Evolutionary conservation across 2,888 invertebrate species (phyloP), one percentile per base, ranked within the genome.

Genomic region (Euplexia lucipara): DNA sequence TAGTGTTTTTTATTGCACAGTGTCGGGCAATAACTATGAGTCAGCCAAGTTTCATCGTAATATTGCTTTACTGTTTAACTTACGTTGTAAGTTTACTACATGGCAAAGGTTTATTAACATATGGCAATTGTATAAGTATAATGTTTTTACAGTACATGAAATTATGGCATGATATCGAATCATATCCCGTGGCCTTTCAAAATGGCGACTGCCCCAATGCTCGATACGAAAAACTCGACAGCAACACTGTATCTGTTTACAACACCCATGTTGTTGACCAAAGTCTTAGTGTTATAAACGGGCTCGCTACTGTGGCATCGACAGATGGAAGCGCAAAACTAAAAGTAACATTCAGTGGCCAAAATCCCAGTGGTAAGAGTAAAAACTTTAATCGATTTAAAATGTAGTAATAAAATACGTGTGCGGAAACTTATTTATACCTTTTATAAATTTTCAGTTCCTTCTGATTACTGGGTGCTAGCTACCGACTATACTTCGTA

Each of bases 261-360:
- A 85, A 85, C 39, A 86, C 87, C 0, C 86, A 90, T 63, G 88
- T 90, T n/a, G 62, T 86, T 30, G 71, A 82, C 63, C 79, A 87
- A 37, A 74, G 70, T 0, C 64, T 89, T 5, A 76, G 78, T 12
- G 75, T 75, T 2, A 86, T 89, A 12, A 74, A 75, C 3, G 91
- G 90, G 3, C 18, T 75, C 0, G 91, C 88, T 12, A 71, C 68
- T 3, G 54, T 83, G 1, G 76, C 57, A 4, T 68, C 95, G 22
- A 95, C 96, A 0, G 96, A 97, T 83, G 92, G 93, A 0, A 92
- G 91, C 61, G 97, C 95, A 48, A 93, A 96, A n/a, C 95, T 97
- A 0, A 93, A 95, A 0, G 97, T 96, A 90, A 96, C 96, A 34
- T 97, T 97, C 83, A 91, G 91, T 10, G 95, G 96, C 58, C 87